phyloP scores from a whole-genome alignment of 2,113 vertebrate species.

The Burhinus bistriatus region DNA sequence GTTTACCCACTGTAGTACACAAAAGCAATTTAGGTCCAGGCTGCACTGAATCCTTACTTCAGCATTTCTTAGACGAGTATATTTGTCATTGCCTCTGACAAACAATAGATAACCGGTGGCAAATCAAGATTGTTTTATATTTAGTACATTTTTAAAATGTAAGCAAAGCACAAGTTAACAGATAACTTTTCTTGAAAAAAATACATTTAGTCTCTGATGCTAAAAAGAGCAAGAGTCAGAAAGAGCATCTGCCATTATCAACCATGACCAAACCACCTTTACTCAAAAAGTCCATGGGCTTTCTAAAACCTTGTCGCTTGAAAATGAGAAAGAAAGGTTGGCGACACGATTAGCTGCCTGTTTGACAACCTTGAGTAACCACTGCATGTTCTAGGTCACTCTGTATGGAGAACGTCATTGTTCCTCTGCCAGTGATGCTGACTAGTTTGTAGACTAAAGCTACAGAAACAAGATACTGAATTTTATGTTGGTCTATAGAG shows the following conservation, averaged over 20 bases:
- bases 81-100: constrained; percentile 59
- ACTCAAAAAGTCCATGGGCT: accelerated
- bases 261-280: background rate
- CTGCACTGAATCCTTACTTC: constrained; percentile 32
- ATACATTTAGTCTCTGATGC: background rate
- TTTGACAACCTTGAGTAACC: background rate
- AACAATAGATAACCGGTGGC: background rate
- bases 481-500: background rate
- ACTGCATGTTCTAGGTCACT: background rate
- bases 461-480: background rate
- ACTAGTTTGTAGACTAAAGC: background rate
- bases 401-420: background rate
- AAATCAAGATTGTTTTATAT: constrained; percentile 17
- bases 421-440: background rate
- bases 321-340: background rate
- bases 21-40: constrained; percentile 55
- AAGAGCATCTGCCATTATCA: background rate
- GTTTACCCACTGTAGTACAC: constrained; percentile 52
- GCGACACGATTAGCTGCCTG: background rate
- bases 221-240: background rate
- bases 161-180: background rate
- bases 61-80: constrained; percentile 53
- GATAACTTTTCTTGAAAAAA: background rate
- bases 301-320: background rate
- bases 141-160: background rate